A percentile compares a stretch with the other conserved stretches of the same genome.
Evolutionary conservation across 2,888 invertebrate genomes (phyloP).

Genomic region (Chrysomela aeneicollis): DNA sequence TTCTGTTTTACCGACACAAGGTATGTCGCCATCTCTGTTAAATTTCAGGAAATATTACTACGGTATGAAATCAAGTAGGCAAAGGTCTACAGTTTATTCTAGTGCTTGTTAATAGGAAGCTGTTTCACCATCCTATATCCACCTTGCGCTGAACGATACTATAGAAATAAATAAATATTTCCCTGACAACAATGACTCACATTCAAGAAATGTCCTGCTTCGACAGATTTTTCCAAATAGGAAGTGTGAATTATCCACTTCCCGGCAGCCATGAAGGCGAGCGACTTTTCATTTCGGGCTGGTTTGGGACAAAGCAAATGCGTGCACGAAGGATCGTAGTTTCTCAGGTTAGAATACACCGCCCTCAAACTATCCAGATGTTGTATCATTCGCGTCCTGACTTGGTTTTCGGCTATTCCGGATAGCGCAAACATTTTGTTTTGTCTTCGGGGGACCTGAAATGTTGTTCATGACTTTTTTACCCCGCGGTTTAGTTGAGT

Average conservation of each 20-base stretch:
- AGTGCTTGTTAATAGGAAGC: too few species aligned
- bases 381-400: conserved; percentile 41
- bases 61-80: too few species aligned
- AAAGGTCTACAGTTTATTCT: too few species aligned
- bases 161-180: too few species aligned
- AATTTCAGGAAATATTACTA: too few species aligned
- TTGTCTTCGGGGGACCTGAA: conserved; percentile 21
- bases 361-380: conserved; percentile 66
- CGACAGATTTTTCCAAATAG: conserved; percentile 75
- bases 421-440: conserved; percentile 54
- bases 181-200: too few species aligned
- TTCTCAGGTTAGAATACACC: conserved; percentile 64
- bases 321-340: conserved; percentile 71
- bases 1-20: too few species aligned
- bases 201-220: conserved; percentile 68
- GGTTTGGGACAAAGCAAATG: conserved; percentile 81
- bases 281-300: conserved; percentile 85
- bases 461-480: not conserved
- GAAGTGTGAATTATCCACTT: conserved; percentile 87
- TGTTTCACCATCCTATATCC: too few species aligned
- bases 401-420: conserved; percentile 47
- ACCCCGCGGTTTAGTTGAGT: too few species aligned
- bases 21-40: too few species aligned
- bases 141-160: too few species aligned
- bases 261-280: conserved; percentile 86